Base-by-base conservation (phyloP, 2,888 invertebrate species). In the Holacanthella duospinosa region DNA sequence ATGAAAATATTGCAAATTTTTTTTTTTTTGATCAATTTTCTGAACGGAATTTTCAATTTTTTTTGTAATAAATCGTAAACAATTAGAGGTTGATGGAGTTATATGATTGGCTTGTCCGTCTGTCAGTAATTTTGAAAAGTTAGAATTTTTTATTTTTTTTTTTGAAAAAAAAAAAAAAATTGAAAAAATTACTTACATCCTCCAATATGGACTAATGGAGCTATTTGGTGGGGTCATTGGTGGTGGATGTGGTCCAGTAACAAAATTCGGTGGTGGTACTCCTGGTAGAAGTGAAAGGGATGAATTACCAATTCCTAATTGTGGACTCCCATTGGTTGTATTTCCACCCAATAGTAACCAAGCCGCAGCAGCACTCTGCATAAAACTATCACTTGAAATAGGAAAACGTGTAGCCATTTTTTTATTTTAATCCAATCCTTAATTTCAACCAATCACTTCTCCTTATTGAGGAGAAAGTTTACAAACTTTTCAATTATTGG, bases 311-410 rank as follows among this genome's bases (percentile, higher is more conserved):
- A 48, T 48, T 48, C 12, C 48, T 21, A 48, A 4, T 4, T 9
- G 12, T 4, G 6, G 48, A 21, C 21, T 48, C 19, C 55, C 55
- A 55, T 59, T 9, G 16, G 2, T 27, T 25, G 25, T 59, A 16
- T 57, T 57, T 28, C 61, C 66, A 3, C 64, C 64, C 6, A 66
- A 62, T 4, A 66, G 54, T 43, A 66, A 59, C 66, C 66, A 66
- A 48, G 66, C 66, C 6, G 66, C 64, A 1, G 64, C 62, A 25
- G 59, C 59, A 59, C 59, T 59, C 43, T 59, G 59, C 59, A 59
- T 59, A 27, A 59, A 59, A 48, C 43, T 59, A 25, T 59, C 59
- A 59, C 59, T 48, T 3, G 59, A 28, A 2, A 28, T 25, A 6
- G 59, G 59, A 21, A 26, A 36, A 43, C 59, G 24, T 12, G 59